These are phyloP conservation scores for Ptychobarbus kaznakovi DNA, from an alignment of 2,797 vertebrate genomes.

Conservation along the genomic window DNA sequence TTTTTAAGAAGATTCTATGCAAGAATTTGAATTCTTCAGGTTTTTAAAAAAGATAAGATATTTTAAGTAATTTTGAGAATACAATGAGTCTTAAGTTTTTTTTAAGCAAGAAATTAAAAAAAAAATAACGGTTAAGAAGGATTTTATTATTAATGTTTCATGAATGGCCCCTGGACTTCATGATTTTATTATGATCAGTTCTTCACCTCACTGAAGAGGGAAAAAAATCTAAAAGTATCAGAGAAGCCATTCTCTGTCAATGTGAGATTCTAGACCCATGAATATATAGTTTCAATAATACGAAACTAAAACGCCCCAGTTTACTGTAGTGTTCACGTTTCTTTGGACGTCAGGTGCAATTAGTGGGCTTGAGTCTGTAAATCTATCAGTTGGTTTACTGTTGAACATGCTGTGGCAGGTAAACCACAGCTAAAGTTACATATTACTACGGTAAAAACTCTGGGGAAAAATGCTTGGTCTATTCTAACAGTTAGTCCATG, in stretches of 20 bases:
- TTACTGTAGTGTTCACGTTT: slow-evolving; percentile 38
- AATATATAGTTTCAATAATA: slow-evolving; percentile 2
- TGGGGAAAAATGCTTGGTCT: slow-evolving; percentile 3
- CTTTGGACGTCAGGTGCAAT: slow-evolving; percentile 35
- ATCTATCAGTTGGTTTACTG: slow-evolving; percentile 32
- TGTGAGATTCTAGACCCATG: neutral
- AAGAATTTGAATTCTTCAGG: neutral
- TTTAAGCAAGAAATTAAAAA: neutral
- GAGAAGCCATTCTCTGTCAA: neutral
- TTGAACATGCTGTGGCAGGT: slow-evolving; percentile 25
- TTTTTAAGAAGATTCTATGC: neutral
- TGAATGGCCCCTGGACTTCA: neutral
- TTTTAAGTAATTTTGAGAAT: neutral
- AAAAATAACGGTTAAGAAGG: neutral
- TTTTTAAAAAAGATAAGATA: neutral
- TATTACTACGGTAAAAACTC: neutral
- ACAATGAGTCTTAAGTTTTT: neutral
- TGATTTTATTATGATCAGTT: neutral
- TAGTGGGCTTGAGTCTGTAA: slow-evolving; percentile 39
- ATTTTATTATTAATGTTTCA: neutral
- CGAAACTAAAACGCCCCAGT: slow-evolving; percentile 37
- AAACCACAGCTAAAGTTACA: slow-evolving; percentile 15
- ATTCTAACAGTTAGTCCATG: neutral
- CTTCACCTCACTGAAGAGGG: neutral
- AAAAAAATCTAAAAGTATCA: neutral